phyloP scores from a whole-genome alignment of 2,113 vertebrate species.

The Clinocottus analis region DNA sequence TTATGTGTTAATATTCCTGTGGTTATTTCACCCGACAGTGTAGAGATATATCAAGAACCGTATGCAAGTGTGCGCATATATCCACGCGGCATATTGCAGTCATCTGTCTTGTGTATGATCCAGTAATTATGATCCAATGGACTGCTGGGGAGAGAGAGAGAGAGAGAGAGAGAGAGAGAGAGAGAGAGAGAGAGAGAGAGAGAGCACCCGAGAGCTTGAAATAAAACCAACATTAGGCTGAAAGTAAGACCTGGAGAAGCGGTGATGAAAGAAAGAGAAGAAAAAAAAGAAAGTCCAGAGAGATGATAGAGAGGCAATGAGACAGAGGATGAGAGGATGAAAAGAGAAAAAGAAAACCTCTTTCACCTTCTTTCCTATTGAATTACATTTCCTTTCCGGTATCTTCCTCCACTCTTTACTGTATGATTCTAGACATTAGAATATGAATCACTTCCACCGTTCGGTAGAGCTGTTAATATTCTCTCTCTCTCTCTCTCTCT shows the following conservation, averaged over 20 bases:
- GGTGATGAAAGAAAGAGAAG: background rate
- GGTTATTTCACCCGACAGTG: background rate
- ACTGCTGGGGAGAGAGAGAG: background rate
- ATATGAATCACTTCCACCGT: conserved; percentile 9
- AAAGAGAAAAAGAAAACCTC: background rate
- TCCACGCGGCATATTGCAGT: conserved; percentile 29
- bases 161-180: background rate
- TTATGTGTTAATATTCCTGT: background rate
- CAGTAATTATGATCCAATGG: conserved; percentile 8
- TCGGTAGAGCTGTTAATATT: background rate
- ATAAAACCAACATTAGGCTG: conserved; percentile 23
- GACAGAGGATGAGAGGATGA: background rate
- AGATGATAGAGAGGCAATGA: background rate
- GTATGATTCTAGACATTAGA: background rate
- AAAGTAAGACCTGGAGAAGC: background rate
- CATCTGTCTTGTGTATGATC: conserved; percentile 29
- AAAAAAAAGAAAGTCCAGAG: background rate
- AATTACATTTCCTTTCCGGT: background rate
- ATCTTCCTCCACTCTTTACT: background rate
- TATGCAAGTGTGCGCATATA: background rate
- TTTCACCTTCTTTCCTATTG: background rate
- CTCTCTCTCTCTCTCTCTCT: background rate
- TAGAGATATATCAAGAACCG: background rate
- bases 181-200: background rate
- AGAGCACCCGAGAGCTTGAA: background rate